A percentile compares a stretch with the other conserved stretches of the same genome.
phyloP scores from a whole-genome alignment of 2,888 invertebrate species.

The Phragmatobia fuliginosa region DNA sequence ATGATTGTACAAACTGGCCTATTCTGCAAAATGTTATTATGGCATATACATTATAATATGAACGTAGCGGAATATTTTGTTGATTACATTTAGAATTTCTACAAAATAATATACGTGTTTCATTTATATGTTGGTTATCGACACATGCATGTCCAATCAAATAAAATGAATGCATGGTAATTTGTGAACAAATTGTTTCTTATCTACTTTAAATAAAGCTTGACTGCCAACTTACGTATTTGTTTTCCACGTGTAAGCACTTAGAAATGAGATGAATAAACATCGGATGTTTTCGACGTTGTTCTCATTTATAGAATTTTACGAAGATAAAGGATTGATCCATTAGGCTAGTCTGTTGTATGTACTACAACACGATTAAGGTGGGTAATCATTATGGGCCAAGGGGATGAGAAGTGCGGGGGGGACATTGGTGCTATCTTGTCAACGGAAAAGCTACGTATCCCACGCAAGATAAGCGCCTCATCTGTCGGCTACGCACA shows the following conservation, averaged over 20 bases:
- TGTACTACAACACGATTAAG: constrained; percentile 25
- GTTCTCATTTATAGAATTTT: too few relatives aligned
- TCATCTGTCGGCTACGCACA: constrained; percentile 56
- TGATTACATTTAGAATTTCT: constrained; percentile 27
- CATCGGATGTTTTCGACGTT: too few relatives aligned
- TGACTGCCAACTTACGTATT: constrained; percentile 12
- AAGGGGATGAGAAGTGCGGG: constrained; percentile 12
- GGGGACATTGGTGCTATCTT: constrained; percentile 37
- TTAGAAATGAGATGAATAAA: background rate
- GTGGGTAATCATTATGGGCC: constrained; percentile 3
- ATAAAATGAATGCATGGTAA: constrained; percentile 14
- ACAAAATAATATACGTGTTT: constrained; percentile 12
- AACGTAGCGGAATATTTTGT: constrained; percentile 36
- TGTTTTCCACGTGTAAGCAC: constrained; percentile 8
- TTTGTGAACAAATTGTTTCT: constrained; percentile 16
- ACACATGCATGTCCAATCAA: constrained; percentile 13
- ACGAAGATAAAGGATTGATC: constrained; percentile 13
- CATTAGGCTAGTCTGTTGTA: constrained; percentile 24
- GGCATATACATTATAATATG: constrained; percentile 13
- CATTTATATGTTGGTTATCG: constrained; percentile 10
- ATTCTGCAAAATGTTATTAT: constrained; percentile 12
- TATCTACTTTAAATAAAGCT: constrained; percentile 10
- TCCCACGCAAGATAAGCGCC: constrained; percentile 73
- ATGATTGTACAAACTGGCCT: constrained; percentile 14
- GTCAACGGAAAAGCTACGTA: constrained; percentile 70